Evolutionary conservation across 2,888 invertebrate genomes (phyloP).

Genomic region (Caenorhabditis sp.): DNA sequence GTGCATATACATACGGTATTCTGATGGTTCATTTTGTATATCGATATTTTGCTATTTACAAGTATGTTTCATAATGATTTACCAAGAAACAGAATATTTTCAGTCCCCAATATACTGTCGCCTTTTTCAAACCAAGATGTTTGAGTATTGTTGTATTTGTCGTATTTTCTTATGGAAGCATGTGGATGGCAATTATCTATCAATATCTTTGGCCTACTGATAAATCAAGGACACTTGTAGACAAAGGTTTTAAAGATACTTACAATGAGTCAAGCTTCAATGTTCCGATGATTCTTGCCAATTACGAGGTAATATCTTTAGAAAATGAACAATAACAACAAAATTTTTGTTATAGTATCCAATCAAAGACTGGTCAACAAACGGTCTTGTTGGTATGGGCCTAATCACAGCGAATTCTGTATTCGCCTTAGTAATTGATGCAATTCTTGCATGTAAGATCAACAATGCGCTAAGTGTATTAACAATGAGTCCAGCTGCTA

Average conservation of each 20-base stretch:
- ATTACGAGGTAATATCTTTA: slow-evolving; percentile 2
- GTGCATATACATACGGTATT: slow-evolving; percentile 13
- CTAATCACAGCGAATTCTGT: background rate
- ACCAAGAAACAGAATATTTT: too few relatives aligned
- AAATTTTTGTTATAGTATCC: background rate
- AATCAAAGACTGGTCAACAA: background rate
- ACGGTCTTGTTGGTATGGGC: slow-evolving; percentile 3
- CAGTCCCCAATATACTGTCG: slow-evolving; percentile 1
- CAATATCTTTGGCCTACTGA: slow-evolving; percentile 4
- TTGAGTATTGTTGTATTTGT: background rate
- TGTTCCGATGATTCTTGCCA: slow-evolving; percentile 3
- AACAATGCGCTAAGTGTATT: background rate
- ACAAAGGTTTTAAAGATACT: background rate
- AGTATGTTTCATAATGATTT: background rate
- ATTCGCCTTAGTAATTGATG: background rate
- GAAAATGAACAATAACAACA: too few relatives aligned
- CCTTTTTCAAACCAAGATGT: slow-evolving; percentile 3
- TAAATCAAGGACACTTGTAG: background rate
- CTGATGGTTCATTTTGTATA: slow-evolving; percentile 16
- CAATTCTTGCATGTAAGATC: background rate
- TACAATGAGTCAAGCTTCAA: background rate
- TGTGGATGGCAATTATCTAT: background rate
- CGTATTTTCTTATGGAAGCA: background rate
- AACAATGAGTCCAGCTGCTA: background rate
- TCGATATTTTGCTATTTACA: slow-evolving; percentile 10